Conservation (phyloP, 2,113 vertebrate genomes). For the Bambusicola thoracicus region DNA sequence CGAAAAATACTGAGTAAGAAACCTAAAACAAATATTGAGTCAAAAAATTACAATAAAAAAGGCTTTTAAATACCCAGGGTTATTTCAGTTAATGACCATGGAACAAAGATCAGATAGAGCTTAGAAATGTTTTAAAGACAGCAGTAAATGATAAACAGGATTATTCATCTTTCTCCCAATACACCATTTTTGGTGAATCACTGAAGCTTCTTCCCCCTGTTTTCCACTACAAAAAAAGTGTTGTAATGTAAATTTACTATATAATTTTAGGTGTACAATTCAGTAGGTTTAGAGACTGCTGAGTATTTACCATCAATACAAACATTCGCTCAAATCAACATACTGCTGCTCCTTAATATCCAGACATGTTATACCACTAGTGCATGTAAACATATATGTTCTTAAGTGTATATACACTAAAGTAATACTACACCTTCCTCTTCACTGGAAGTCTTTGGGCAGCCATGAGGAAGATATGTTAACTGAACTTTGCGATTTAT, state of each 20-base stretch:
- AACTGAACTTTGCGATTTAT: constrained; percentile 94
- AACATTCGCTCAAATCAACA: background rate
- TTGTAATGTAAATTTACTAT: background rate
- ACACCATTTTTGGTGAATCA: background rate
- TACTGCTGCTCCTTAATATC: background rate
- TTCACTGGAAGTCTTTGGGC: constrained; percentile 92
- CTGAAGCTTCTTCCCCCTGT: background rate
- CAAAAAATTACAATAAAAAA: background rate
- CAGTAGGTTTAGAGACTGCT: background rate
- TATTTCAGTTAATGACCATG: background rate
- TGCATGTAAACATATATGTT: background rate
- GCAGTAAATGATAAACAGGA: background rate
- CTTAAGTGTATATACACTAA: background rate
- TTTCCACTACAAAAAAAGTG: background rate
- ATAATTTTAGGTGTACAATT: background rate
- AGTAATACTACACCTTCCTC: constrained; percentile 84
- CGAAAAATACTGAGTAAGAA: background rate
- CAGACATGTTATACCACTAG: background rate
- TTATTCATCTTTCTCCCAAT: background rate
- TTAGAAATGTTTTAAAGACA: background rate
- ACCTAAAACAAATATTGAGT: background rate
- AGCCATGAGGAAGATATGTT: constrained; percentile 91
- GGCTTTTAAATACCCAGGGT: background rate
- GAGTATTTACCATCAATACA: background rate
- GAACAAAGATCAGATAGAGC: background rate